These are phyloP conservation scores for Hyperoplus immaculatus DNA, from an alignment of 2,797 vertebrate species.

Conservation along the genomic window DNA sequence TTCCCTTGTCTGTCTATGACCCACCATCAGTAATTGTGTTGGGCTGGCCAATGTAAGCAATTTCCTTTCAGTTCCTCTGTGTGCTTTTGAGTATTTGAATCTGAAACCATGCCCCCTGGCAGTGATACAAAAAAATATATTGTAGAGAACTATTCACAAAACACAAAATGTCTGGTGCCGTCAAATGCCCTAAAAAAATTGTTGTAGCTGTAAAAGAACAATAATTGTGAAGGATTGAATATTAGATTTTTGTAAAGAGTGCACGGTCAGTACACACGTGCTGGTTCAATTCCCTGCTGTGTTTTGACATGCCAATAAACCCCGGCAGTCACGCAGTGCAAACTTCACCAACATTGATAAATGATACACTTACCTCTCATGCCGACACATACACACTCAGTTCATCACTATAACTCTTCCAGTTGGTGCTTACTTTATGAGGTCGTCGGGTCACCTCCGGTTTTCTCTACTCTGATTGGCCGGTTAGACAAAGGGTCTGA, in stretches of 20 bases:
- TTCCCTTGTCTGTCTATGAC: neutral
- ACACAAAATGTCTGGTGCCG: neutral
- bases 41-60: neutral
- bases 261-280: neutral
- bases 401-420: conserved; percentile 28
- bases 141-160: conserved; percentile 5
- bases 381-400: conserved; percentile 10
- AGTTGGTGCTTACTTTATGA: conserved; percentile 20
- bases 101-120: neutral
- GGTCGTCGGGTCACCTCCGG: conserved; percentile 30
- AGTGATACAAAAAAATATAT: neutral
- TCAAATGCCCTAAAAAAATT: neutral
- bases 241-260: neutral
- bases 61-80: neutral
- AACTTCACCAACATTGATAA: conserved; percentile 16
- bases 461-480: conserved; percentile 42
- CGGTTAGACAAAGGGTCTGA: neutral
- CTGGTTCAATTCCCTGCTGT: conserved; percentile 4
- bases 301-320: conserved; percentile 22
- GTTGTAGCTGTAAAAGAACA: conserved; percentile 23
- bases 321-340: neutral
- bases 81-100: conserved; percentile 10
- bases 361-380: conserved; percentile 22
- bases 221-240: neutral
- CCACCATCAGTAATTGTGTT: neutral